Evolutionary conservation across 2,888 invertebrate genomes (phyloP), one percentile per base, ranked within the genome.

Genomic region (Parapristionchus giblindavisi): DNA sequence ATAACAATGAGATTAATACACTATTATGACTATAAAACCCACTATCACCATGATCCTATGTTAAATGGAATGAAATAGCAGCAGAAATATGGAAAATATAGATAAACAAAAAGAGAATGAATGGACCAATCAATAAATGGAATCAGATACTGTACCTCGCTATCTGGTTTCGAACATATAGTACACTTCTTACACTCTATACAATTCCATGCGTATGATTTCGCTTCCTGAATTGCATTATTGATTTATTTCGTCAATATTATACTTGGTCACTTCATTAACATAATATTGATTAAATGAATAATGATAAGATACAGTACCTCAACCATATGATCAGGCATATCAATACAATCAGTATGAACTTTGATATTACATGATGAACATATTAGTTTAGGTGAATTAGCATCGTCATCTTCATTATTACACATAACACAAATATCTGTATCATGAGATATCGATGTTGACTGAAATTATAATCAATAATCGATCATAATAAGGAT

Each of bases 141-240:
- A n/a, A 43, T 43, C n/a, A 40, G 11, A 24, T 14, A 61, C n/a
- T 0, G n/a, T 66, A 90, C 90, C 88, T 93, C 94, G 89, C 93
- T 93, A 81, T 92, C 92, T 48, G 93, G 92, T 88, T 92, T 92
- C 84, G 92, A 91, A 89, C 96, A 96, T 81, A 92, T 92, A 79
- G 92, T 92, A 90, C 96, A 96, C 66, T 92, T 92, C 91, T 96
- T 96, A 89, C 96, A 96, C 85, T 94, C 94, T 83, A 93, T 93
- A 89, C 96, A 96, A 89, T 94, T 94, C 96, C 96, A 96, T 86
- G 92, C 91, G 89, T 96, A 96, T 80, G 76, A 76, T 86, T 92
- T 92, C 79, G 94, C 93, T 83, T 93, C 93, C 72, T 72, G 3
- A 24, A 43, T n/a, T 1, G n/a, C n/a, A n/a, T n/a, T n/a, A n/a